These are phyloP conservation scores for Eurypyga helias DNA, from an alignment of 2,113 vertebrate species.

Conservation along the genomic window DNA sequence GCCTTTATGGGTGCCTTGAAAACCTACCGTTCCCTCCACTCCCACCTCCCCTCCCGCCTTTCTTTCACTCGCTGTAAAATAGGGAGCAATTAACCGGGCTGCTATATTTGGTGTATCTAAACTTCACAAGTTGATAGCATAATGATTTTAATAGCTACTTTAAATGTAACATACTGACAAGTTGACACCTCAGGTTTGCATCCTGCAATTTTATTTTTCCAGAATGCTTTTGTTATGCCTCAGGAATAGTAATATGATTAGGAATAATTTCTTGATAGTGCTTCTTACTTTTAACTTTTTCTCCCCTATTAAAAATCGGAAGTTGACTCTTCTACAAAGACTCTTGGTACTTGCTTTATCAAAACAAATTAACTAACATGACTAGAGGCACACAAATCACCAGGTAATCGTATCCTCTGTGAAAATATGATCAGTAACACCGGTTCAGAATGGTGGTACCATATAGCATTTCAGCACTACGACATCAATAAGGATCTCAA, in stretches of 20 bases:
- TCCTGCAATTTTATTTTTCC: slow-evolving; percentile 77
- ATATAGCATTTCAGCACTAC: background rate
- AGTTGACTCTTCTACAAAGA: background rate
- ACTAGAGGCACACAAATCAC: background rate
- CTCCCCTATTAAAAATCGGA: background rate
- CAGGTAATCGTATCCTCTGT: background rate
- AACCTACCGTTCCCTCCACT: background rate
- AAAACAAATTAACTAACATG: background rate
- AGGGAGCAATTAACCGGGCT: slow-evolving; percentile 72
- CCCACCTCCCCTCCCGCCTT: background rate
- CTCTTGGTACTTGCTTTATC: background rate
- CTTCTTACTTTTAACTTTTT: background rate
- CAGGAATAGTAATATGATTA: slow-evolving; percentile 66
- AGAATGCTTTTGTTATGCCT: slow-evolving; percentile 67
- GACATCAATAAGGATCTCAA: background rate
- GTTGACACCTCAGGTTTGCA: slow-evolving; percentile 72
- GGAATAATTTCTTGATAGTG: slow-evolving; percentile 31
- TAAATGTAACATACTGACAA: slow-evolving; percentile 73
- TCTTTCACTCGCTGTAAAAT: slow-evolving; percentile 67
- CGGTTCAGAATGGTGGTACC: background rate
- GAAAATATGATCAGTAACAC: background rate
- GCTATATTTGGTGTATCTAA: slow-evolving; percentile 75
- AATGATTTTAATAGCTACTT: slow-evolving; percentile 82
- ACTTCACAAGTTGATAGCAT: slow-evolving; percentile 76
- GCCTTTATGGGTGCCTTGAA: slow-evolving; percentile 14